phyloP scores from a whole-genome alignment of 2,888 invertebrate species.

The Chymomyza procnemis region DNA sequence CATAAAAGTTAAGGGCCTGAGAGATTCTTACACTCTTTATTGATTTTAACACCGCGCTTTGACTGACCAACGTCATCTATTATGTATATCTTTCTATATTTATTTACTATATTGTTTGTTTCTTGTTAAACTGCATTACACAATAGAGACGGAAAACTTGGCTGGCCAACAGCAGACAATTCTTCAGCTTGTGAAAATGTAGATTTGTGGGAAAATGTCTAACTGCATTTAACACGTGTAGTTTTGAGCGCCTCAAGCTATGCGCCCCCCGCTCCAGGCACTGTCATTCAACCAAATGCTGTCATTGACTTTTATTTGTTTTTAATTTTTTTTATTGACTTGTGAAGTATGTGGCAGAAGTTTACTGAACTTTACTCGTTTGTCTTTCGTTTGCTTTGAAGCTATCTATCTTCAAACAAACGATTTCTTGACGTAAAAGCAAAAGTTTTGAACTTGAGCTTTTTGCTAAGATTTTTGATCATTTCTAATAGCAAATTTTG shows the following conservation, averaged over 20 bases:
- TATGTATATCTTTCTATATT: conserved; percentile 5
- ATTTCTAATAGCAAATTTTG: neutral
- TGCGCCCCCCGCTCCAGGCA: neutral
- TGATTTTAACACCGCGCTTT: conserved; percentile 48
- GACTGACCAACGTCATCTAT: conserved; percentile 1
- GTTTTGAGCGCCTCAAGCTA: neutral
- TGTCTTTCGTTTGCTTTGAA: conserved; percentile 38
- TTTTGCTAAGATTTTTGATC: neutral
- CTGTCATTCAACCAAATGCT: conserved; percentile 16
- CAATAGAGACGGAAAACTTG: conserved; percentile 37
- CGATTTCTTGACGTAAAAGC: conserved; percentile 49
- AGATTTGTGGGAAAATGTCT: conserved; percentile 67
- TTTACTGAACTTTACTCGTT: conserved; percentile 65
- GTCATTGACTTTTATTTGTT: conserved; percentile 70
- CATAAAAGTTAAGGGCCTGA: conserved; percentile 48
- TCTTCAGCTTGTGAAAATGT: conserved; percentile 52
- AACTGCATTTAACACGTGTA: neutral
- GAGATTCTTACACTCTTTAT: conserved; percentile 59
- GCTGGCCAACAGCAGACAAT: conserved; percentile 8
- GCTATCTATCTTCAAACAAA: conserved; percentile 8
- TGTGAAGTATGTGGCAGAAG: conserved; percentile 65
- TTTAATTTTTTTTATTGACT: conserved; percentile 71
- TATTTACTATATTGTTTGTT: conserved; percentile 51
- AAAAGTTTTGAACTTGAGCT: conserved; percentile 51
- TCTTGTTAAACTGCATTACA: conserved; percentile 73